Conservation (phyloP, 2,797 vertebrate species). For the Mormyrops boulengeri region DNA sequence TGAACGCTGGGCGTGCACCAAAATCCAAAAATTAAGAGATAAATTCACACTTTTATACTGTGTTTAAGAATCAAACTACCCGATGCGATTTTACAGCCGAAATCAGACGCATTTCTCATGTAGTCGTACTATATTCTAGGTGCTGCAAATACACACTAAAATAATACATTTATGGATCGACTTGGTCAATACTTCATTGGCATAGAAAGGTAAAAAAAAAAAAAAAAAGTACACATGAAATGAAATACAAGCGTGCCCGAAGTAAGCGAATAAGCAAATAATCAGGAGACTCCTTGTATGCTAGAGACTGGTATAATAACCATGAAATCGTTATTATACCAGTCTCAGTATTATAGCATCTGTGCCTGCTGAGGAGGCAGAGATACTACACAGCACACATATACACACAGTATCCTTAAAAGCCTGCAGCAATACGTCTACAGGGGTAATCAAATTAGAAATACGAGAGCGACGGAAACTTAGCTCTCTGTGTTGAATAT, state of each 20-base stretch:
- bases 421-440: background rate
- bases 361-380: too few relatives aligned
- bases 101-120: background rate
- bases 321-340: too few relatives aligned
- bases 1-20: background rate
- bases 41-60: background rate
- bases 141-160: background rate
- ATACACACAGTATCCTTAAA: background rate
- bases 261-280: background rate
- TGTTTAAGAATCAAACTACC: background rate
- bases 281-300: background rate
- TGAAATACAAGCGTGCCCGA: background rate
- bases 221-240: background rate
- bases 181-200: background rate
- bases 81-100: background rate
- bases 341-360: too few relatives aligned
- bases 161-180: background rate
- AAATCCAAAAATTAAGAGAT: background rate
- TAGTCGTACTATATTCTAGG: background rate
- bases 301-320: background rate
- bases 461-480: background rate
- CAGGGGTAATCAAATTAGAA: background rate
- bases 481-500: background rate
- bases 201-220: background rate
- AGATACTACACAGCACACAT: background rate